A percentile compares a stretch with the other conserved stretches of the same genome.
These are phyloP conservation scores for Micropoecilia bifurca DNA, from an alignment of 2,797 vertebrate genomes.

Conservation along the genomic window DNA sequence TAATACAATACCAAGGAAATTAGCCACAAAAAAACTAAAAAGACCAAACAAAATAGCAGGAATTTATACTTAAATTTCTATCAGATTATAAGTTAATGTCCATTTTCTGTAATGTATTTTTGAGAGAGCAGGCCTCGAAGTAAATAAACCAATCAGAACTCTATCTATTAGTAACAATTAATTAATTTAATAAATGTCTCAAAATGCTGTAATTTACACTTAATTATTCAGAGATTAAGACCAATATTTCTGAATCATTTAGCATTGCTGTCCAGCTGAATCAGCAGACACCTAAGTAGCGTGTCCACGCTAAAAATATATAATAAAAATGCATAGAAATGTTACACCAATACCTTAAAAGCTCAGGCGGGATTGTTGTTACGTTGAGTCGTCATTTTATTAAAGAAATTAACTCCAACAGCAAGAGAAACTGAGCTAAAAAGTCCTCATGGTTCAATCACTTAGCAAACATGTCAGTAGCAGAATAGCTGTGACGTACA, in stretches of 20 bases:
- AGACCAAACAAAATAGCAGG: no score
- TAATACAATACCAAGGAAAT: not conserved
- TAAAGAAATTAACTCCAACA: not conserved
- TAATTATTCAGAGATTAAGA: not conserved
- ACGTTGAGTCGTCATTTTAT: not conserved
- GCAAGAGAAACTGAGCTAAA: not conserved
- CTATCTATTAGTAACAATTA: not conserved
- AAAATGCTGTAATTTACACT: not conserved
- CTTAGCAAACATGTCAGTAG: conserved; percentile 60
- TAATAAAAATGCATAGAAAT: not conserved
- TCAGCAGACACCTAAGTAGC: conserved; percentile 41
- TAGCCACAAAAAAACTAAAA: not conserved
- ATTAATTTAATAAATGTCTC: not conserved
- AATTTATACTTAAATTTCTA: not conserved
- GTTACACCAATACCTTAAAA: not conserved
- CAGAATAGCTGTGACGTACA: not conserved
- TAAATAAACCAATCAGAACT: conserved; percentile 5
- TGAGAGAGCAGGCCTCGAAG: not conserved
- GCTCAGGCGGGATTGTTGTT: not conserved
- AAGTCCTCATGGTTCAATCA: conserved; percentile 29
- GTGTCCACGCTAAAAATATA: conserved; percentile 25
- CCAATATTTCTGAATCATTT: not conserved
- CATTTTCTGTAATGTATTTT: not conserved
- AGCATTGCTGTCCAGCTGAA: not conserved
- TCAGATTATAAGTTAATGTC: not conserved